Base-by-base conservation (phyloP, 1,140 invertebrate genomes). In the Plectrocnemia conspersa region DNA sequence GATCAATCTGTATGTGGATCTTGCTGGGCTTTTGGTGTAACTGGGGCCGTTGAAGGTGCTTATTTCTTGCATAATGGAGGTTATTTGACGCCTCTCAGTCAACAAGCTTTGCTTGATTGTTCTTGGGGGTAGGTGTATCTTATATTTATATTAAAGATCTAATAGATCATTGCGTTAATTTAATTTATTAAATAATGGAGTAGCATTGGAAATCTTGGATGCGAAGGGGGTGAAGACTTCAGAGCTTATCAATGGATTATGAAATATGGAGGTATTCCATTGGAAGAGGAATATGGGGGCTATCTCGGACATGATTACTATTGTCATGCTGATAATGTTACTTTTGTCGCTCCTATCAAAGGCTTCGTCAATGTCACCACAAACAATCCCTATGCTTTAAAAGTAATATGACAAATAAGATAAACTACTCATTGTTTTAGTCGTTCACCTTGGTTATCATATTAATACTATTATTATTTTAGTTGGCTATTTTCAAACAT, bases 1-100 rank as follows among this genome's bases (percentile, higher is more conserved):
- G 90, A 96, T 81, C 92, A 97, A 77, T 92, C 89, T 0, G 89
- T 97, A 46, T 98, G 95, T 75, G 94, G 94, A 2, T 95, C 91
- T 7, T 98, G 94, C 66, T 97, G 93, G 93, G 91, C 88, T 65
- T 97, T 97, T 76, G 93, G 93, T 29, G 95, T 93, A 0, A 86
- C 90, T 54, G 94, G 94, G n/a, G 81, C 92, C 0, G 82, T 98
- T 45, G 95, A 98, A 77, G 93, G 94, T 6, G 90, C 91, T 0
- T 85, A 87, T 65, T 97, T 93, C 68, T 67, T 91, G 19, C 86
- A 91, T 68, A 88, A 85, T 61, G 83, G 88, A 25, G 82, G 84
- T 1, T 81, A 89, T 64, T 75, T 94, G 50, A 77, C 91, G 2
- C 74, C 88, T 13, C 78, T 97, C 10, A 94, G 91, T 3, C 89